phyloP scores from a whole-genome alignment of 2,888 invertebrate species.

The Argyra leucocephala region DNA sequence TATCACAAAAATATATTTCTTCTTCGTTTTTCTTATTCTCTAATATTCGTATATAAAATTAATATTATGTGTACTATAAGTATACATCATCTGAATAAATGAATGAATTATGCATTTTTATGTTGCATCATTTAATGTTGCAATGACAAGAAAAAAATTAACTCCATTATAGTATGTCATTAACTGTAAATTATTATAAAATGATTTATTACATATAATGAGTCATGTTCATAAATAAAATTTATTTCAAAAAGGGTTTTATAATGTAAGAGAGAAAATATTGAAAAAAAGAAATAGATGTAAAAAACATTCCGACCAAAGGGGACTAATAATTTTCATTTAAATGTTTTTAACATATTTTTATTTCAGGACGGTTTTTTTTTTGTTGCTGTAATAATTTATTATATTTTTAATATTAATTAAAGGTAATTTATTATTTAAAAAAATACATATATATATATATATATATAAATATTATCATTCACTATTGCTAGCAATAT shows the following conservation, averaged over 20 bases:
- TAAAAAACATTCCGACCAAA: neutral
- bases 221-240: neutral
- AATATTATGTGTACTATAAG: no score
- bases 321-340: neutral
- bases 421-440: neutral
- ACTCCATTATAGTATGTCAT: neutral
- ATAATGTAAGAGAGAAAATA: neutral
- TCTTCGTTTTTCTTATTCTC: no score
- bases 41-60: no score
- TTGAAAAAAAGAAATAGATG: neutral
- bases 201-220: neutral
- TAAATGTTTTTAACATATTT: no score
- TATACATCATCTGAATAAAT: no score
- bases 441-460: no score
- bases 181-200: slow-evolving; percentile 4
- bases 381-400: no score
- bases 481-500: no score
- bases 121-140: neutral
- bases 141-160: neutral
- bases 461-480: no score
- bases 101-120: slow-evolving; percentile 1
- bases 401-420: no score
- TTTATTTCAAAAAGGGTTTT: neutral
- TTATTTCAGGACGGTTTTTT: no score
- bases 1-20: no score